Evolutionary conservation across 2,113 vertebrate genomes (phyloP), one percentile per base, ranked within the genome.

Genomic region (Thalassarche chlororhynchos): DNA sequence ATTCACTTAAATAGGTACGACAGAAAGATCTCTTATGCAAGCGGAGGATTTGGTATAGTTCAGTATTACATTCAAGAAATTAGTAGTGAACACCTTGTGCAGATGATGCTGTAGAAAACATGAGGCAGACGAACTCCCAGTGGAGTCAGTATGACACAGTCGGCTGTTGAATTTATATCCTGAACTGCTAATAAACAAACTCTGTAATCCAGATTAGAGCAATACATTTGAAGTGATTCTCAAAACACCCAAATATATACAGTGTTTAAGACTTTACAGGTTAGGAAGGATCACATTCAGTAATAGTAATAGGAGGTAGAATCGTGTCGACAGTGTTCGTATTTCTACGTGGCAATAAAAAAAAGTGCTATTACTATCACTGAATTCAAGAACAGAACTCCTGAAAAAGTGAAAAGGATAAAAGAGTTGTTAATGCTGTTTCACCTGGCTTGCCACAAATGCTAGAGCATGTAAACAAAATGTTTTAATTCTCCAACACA

Each of bases 241-340:
- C 69, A 71, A 62, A 89, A 62, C 65, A 86, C 90, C 94, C 92
- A 79, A 47, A 54, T 40, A 79, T 21, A 80, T 26, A 87, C 90
- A 60, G 93, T 84, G 25, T 57, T 94, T 89, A 86, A 70, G 79
- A 85, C 87, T 78, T 91, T 94, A 98, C 91, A 80, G 97, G 95
- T 80, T 96, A 97, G 97, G 98, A 98, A 97, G 98, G 97, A 95
- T 94, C 98, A 95, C 95, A 93, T 96, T 95, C 98, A 93, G 97
- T 97, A 96, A 97, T 94, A 96, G 97, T 96, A 88, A 97, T 64
- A 89, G 94, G 92, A 96, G 87, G 86, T 9, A 96, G 94, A 92
- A 91, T 69, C 49, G 32, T 94, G 93, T 93, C 52, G 75, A 91
- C 89, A 93, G 89, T 89, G 93, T 72, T 96, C 87, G 3, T 95